Evolutionary conservation across 2,888 invertebrate genomes (phyloP).

Genomic region (Emmelina monodactyla): DNA sequence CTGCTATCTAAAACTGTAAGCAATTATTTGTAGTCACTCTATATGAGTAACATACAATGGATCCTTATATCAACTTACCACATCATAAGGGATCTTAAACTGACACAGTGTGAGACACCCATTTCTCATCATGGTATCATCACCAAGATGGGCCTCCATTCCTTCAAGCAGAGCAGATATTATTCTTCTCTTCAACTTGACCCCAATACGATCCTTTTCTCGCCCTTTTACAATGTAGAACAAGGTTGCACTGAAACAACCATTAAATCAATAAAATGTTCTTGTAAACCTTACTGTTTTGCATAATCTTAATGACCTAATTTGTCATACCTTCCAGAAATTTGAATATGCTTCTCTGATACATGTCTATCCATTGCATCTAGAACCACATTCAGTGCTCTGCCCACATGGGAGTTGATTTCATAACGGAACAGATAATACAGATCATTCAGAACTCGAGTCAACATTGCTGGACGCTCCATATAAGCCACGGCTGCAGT

Average conservation of each 20-base stretch:
- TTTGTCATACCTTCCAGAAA: conserved; percentile 77
- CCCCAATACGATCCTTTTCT: conserved; percentile 76
- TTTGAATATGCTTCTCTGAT: conserved; percentile 89
- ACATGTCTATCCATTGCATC: conserved; percentile 91
- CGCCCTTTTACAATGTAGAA: conserved; percentile 94
- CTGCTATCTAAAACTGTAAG: too few species aligned
- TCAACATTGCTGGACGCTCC: conserved; percentile 83
- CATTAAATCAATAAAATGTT: neutral
- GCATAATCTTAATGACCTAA: conserved; percentile 7
- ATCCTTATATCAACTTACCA: conserved; percentile 70
- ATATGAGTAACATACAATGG: too few species aligned
- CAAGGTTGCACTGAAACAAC: conserved; percentile 79
- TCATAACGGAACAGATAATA: conserved; percentile 88
- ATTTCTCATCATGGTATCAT: conserved; percentile 95
- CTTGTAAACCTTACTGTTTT: conserved; percentile 1
- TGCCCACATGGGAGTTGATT: conserved; percentile 76
- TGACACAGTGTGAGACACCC: conserved; percentile 94
- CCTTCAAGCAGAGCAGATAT: conserved; percentile 85
- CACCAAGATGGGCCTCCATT: conserved; percentile 85
- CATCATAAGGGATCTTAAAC: conserved; percentile 93
- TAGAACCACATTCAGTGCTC: conserved; percentile 81
- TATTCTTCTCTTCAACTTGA: conserved; percentile 78
- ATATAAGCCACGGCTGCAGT: conserved; percentile 85
- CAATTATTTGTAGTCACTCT: too few species aligned
- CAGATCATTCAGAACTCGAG: conserved; percentile 87